Evolutionary conservation across 2,888 invertebrate genomes (phyloP).

Genomic region (Myopa testacea): DNA sequence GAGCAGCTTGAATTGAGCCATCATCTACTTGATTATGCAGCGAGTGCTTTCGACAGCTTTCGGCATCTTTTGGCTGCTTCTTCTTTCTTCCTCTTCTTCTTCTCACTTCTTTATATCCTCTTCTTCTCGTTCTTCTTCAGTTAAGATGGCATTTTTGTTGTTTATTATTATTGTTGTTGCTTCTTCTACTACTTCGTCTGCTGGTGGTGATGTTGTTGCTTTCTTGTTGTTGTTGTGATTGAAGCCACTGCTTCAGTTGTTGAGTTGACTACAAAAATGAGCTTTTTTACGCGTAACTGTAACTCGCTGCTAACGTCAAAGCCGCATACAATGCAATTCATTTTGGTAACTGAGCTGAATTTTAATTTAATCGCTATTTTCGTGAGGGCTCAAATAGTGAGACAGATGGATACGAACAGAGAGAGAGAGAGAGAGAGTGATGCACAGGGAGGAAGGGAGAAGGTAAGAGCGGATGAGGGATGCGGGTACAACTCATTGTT

Average conservation of each 20-base stretch:
- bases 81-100: not conserved
- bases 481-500: not conserved
- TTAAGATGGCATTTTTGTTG: not conserved
- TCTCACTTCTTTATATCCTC: not conserved
- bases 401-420: not conserved
- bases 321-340: constrained; percentile 28
- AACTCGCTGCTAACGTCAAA: constrained; percentile 19
- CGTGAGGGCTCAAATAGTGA: not conserved
- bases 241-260: constrained; percentile 13
- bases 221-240: constrained; percentile 3
- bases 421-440: not conserved
- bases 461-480: not conserved
- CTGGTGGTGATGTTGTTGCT: not conserved
- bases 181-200: not conserved
- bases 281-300: constrained; percentile 12
- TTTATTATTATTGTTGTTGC: not conserved
- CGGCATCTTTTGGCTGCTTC: not conserved
- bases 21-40: constrained; percentile 33
- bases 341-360: constrained; percentile 37
- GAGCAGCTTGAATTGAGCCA: constrained; percentile 31
- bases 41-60: constrained; percentile 37
- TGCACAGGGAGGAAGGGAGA: not conserved
- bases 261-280: constrained; percentile 17
- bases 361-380: constrained; percentile 35
- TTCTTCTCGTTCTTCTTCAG: not conserved